A percentile compares a stretch with the other conserved stretches of the same genome.
Evolutionary conservation across 2,888 invertebrate genomes (phyloP).

Genomic region (Augiades crinisus): DNA sequence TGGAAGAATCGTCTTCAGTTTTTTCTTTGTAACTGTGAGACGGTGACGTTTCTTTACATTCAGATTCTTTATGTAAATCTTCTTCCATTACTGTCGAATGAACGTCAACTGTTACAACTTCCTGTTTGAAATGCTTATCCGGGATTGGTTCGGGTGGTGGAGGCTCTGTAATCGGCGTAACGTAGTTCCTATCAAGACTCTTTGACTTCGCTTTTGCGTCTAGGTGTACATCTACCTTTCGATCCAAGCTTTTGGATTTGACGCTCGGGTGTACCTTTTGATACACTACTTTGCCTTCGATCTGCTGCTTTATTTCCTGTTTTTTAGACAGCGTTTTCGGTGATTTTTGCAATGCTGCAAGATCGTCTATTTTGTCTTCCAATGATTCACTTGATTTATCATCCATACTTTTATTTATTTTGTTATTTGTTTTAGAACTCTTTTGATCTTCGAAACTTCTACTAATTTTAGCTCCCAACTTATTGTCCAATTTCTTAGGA

Average conservation of each 20-base stretch:
- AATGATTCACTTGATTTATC: slow-evolving; percentile 82
- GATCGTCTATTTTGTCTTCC: slow-evolving; percentile 83
- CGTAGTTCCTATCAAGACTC: slow-evolving; percentile 85
- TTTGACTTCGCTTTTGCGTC: slow-evolving; percentile 83
- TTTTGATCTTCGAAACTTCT: slow-evolving; percentile 84
- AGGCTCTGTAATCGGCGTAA: slow-evolving; percentile 58
- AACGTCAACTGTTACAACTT: slow-evolving; percentile 73
- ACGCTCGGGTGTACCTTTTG: slow-evolving; percentile 77
- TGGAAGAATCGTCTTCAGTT: slow-evolving; percentile 72
- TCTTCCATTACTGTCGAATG: slow-evolving; percentile 62
- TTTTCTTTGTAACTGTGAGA: slow-evolving; percentile 67
- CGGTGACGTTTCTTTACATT: slow-evolving; percentile 56
- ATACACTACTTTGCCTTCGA: slow-evolving; percentile 83
- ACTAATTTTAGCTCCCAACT: slow-evolving; percentile 79
- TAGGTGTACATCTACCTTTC: slow-evolving; percentile 82
- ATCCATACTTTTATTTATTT: slow-evolving; percentile 83
- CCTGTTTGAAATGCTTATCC: slow-evolving; percentile 74
- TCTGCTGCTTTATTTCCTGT: slow-evolving; percentile 83
- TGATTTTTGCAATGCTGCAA: slow-evolving; percentile 79
- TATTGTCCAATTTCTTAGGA: slow-evolving; percentile 85
- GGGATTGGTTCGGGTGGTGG: slow-evolving; percentile 46
- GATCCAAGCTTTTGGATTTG: slow-evolving; percentile 85
- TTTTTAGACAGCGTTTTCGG: slow-evolving; percentile 82
- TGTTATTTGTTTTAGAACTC: slow-evolving; percentile 74
- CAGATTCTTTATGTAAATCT: slow-evolving; percentile 41